Conservation (phyloP, 2,113 vertebrate species). For the Zeus faber region DNA sequence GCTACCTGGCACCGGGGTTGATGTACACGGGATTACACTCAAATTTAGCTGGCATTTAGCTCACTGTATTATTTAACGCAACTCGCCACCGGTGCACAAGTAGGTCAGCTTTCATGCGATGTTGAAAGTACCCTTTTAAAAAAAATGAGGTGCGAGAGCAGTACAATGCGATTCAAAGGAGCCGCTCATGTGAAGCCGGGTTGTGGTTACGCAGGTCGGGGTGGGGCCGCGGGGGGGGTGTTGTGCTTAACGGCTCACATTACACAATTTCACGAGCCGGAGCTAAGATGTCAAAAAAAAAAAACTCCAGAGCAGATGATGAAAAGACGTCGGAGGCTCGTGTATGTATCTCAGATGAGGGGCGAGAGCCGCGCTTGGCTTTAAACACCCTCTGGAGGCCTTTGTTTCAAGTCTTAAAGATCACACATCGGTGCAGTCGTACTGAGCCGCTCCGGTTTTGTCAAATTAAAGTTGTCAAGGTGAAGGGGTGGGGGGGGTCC, state of each 20-base stretch:
- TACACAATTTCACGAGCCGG: not conserved
- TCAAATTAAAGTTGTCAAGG: conserved; percentile 42
- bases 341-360: conserved; percentile 38
- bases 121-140: conserved; percentile 12
- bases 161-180: no score
- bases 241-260: no score
- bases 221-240: no score
- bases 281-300: not conserved
- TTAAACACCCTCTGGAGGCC: conserved; percentile 40
- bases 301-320: conserved; percentile 26
- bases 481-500: conserved; percentile 15
- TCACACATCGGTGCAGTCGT: conserved; percentile 44
- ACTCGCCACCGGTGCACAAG: not conserved
- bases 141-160: conserved; percentile 20
- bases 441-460: conserved; percentile 37
- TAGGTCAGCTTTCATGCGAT: conserved; percentile 1
- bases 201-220: no score
- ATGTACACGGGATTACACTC: conserved; percentile 17
- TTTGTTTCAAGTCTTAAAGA: conserved; percentile 47
- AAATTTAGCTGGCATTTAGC: conserved; percentile 29
- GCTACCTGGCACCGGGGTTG: conserved; percentile 15
- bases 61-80: conserved; percentile 24
- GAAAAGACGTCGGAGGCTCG: conserved; percentile 39
- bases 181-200: no score
- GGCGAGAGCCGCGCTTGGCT: conserved; percentile 31